Evolutionary conservation across 2,797 vertebrate genomes (phyloP), one percentile per base, ranked within the genome.

Genomic region (Sebastes wilsoni): DNA sequence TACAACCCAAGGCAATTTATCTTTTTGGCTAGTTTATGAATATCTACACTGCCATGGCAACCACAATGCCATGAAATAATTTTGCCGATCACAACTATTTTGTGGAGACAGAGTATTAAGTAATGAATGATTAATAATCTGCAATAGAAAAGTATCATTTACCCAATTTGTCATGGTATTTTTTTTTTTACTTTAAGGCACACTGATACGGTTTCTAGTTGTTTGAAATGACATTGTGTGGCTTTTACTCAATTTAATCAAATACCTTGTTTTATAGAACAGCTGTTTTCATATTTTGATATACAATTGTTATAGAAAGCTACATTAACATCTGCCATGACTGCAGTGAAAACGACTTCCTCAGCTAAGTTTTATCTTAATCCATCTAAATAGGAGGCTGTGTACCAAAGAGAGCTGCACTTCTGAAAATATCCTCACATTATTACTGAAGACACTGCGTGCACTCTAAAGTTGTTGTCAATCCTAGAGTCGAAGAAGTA

Each of bases 11-110:
- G 16, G 52, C 27, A 54, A 27, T 70, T 8, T 12, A 16, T 59
- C 20, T 72, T 36, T 32, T 56, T 75, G 23, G 12, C 22, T 30
- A 27, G 55, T 28, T 52, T 42, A 36, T 65, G 42, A 70, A 55
- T 20, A 42, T 59, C 52, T 23, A 75, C 23, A 69, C 14, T 87
- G 60, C 67, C 73, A 87, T 83, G 69, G 81, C 55, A 77, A 87
- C 81, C 10, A 68, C 30, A 83, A 34, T 64, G 64, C 36, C 36
- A 66, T 68, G 0, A 66, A 38, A 70, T 66, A 8, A 59, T 58
- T 20, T 54, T 65, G 13, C 22, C 27, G 2, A 42, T 22, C 7
- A 11, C 27, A 30, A 52, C 11, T 20, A 7, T 9, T 46, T 27
- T 66, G 16, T 8, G 11, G 4, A n/a, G 20, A 52, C 30, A 22